phyloP scores from a whole-genome alignment of 1,140 invertebrate genomes.

The Sitodiplosis mosellana region DNA sequence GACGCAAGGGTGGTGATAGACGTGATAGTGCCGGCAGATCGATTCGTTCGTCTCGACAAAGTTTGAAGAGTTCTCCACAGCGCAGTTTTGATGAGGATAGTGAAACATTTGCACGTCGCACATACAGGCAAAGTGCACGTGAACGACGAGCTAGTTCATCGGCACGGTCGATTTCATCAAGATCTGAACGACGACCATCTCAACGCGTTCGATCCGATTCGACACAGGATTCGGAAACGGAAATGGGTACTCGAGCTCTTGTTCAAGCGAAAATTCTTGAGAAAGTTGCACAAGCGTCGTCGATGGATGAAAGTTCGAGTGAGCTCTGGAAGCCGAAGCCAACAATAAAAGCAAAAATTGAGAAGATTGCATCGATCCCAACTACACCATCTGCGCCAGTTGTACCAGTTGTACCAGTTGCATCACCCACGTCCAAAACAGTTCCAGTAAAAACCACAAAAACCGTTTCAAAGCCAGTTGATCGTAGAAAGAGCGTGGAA shows the following conservation, averaged over 20 bases:
- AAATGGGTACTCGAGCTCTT: conserved; percentile 16
- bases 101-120: background rate
- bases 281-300: conserved; percentile 10
- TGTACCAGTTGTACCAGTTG: background rate
- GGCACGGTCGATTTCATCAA: background rate
- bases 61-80: conserved; percentile 14
- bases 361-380: background rate
- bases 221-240: conserved; percentile 22
- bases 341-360: background rate
- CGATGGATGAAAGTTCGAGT: background rate
- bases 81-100: conserved; percentile 1
- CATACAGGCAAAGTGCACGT: conserved; percentile 8
- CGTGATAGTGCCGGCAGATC: background rate
- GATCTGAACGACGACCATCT: background rate
- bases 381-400: background rate
- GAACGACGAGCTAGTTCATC: conserved; percentile 11
- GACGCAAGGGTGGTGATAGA: background rate
- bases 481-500: background rate
- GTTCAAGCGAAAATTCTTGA: conserved; percentile 24
- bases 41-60: too few species aligned
- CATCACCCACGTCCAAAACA: conserved; percentile 7
- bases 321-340: background rate
- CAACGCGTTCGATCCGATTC: conserved; percentile 10
- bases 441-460: conserved; percentile 11
- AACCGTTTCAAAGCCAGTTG: conserved; percentile 2